Percentiles rank a stretch among this genome's conserved stretches.
phyloP scores from a whole-genome alignment of 1,140 invertebrate species.

The Cherax destructor region DNA sequence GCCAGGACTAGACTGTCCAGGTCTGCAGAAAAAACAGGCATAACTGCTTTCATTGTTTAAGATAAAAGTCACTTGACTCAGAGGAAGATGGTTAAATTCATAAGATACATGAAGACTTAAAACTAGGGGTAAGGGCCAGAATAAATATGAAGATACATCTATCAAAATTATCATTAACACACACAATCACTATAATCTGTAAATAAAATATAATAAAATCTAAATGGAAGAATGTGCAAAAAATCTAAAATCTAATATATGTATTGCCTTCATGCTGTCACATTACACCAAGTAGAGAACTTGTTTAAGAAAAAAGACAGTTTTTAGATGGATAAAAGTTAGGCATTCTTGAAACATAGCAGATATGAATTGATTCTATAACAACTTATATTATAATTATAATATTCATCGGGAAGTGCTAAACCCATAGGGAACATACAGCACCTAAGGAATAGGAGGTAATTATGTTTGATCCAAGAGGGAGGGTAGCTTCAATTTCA shows the following conservation, averaged over 20 bases:
- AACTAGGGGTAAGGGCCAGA: not conserved
- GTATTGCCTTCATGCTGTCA: not conserved
- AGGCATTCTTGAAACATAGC: not conserved
- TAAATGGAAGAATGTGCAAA: too few species aligned
- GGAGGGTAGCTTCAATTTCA: too few species aligned
- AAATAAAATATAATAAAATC: too few species aligned
- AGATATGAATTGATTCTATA: not conserved
- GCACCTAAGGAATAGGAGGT: too few species aligned
- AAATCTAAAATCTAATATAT: too few species aligned
- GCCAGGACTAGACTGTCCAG: slow-evolving; percentile 62
- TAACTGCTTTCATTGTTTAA: slow-evolving; percentile 9
- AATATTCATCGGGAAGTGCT: too few species aligned
- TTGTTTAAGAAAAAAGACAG: not conserved
- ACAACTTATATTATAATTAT: not conserved
- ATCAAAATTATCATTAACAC: not conserved
- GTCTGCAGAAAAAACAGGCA: slow-evolving; percentile 46
- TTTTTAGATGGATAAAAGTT: not conserved
- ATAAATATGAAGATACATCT: not conserved
- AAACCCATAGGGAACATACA: too few species aligned
- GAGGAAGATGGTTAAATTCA: not conserved
- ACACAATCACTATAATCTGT: not conserved
- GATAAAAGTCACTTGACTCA: not conserved
- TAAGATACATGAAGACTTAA: not conserved
- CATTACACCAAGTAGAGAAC: not conserved
- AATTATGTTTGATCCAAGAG: too few species aligned